A percentile compares a stretch with the other conserved stretches of the same genome.
Evolutionary conservation across 2,888 invertebrate genomes (phyloP).

Genomic region (Ischnura elegans): DNA sequence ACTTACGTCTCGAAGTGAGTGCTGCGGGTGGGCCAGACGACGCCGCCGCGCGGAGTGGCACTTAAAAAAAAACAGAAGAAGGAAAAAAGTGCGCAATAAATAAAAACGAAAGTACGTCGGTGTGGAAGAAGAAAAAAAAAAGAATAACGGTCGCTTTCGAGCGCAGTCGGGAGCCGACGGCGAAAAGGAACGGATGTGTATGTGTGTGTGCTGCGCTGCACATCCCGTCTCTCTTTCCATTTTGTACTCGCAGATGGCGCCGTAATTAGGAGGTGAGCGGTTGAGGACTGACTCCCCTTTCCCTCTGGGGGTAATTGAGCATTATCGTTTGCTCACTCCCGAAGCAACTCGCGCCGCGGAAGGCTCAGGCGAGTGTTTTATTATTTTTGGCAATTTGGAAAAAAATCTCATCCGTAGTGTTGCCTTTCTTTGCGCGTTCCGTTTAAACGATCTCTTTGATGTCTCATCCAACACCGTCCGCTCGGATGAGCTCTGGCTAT

Average conservation of each 20-base stretch:
- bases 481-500: neutral
- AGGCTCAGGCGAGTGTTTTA: neutral
- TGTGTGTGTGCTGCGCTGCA: neutral
- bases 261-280: conserved; percentile 16
- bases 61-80: neutral
- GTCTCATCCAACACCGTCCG: neutral
- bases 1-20: no score
- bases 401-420: neutral
- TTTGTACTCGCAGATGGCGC: neutral
- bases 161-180: neutral
- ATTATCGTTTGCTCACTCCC: neutral
- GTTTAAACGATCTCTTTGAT: neutral
- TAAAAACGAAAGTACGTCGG: neutral
- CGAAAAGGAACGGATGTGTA: neutral
- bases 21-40: neutral
- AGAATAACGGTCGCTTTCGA: neutral
- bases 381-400: neutral
- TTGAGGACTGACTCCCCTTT: neutral
- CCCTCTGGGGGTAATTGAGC: conserved; percentile 7
- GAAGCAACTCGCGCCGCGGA: neutral
- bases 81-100: neutral
- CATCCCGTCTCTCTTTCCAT: neutral
- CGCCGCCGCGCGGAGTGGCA: neutral
- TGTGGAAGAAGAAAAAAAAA: neutral
- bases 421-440: neutral